phyloP scores from a whole-genome alignment of 2,113 vertebrate species.

The Chaetodon trifascialis region DNA sequence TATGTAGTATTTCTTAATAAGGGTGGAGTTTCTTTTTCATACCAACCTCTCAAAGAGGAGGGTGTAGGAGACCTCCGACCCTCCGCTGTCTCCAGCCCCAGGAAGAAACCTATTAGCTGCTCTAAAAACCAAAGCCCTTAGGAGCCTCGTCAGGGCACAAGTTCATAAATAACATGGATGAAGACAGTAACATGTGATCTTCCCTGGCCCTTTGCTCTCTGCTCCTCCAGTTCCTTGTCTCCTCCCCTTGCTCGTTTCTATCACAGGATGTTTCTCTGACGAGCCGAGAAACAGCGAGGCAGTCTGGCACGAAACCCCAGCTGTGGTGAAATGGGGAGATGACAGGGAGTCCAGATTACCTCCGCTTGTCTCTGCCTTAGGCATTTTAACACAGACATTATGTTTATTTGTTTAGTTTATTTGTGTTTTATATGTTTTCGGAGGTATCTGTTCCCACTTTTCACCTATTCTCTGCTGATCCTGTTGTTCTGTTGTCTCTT shows the following conservation, averaged over 20 bases:
- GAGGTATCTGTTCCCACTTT: background rate
- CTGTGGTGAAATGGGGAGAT: slow-evolving; percentile 38
- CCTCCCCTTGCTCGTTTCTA: slow-evolving; percentile 8
- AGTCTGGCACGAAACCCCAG: slow-evolving; percentile 29
- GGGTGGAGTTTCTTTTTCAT: background rate
- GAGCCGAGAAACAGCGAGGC: slow-evolving; percentile 5
- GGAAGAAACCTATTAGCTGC: slow-evolving; percentile 45
- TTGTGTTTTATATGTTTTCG: background rate
- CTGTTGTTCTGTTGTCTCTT: background rate
- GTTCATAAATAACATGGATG: slow-evolving; percentile 47
- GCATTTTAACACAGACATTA: background rate
- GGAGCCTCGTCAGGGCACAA: slow-evolving; percentile 2
- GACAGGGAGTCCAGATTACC: slow-evolving; percentile 54
- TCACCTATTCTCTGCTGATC: background rate
- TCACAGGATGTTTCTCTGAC: slow-evolving; percentile 56
- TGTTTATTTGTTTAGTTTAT: background rate
- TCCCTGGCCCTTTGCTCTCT: slow-evolving; percentile 19
- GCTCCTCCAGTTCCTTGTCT: slow-evolving; percentile 31
- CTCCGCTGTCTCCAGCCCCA: slow-evolving; percentile 16
- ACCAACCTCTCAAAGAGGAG: slow-evolving; percentile 1
- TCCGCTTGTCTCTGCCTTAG: slow-evolving; percentile 4
- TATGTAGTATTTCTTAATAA: slow-evolving; percentile 3
- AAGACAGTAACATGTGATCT: slow-evolving; percentile 35
- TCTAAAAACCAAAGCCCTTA: slow-evolving; percentile 36
- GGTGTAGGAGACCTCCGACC: background rate